Base-by-base conservation (phyloP, 2,888 invertebrate species). In the Drosophila anomalata region DNA sequence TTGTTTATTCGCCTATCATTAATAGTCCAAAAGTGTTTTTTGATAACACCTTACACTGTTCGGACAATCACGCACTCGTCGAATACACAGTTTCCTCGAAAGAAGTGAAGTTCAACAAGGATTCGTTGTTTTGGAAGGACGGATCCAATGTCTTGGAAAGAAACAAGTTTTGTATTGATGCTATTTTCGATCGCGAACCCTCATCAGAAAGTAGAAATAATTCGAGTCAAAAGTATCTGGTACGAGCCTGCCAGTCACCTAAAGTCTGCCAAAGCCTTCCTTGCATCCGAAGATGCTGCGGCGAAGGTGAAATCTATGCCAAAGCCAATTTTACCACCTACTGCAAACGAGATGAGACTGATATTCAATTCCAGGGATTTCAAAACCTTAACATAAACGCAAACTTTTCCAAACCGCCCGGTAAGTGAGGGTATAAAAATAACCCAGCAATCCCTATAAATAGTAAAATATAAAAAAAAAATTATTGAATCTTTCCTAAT, bases 231-330 rank as follows among this genome's bases (percentile, higher is more conserved):
- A 48, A 60, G 36, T 89, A 69, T 58, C 31, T 89, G 26, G 71
- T 91, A 31, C 85, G 90, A 4, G 75, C 78, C 2, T 90, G 91
- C 57, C 80, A 88, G 53, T 39, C 67, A 14, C 9, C 31, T 0
- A 60, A 66, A 50, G 46, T 81, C 33, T 80, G 80, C 60, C 59
- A 84, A n/a, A 60, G 58, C 0, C 67, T 91, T 9, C 89, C 91
- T 0, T 91, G 91, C 63, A 75, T 91, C 20, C 79, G 90, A 31
- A 85, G 89, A 57, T 91, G 91, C 62, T 91, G 91, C 60, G 76
- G 73, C 11, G 88, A 90, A 58, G 88, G 89, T n/a, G 88, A 91
- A 75, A 83, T 90, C 33, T 87, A 85, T 62, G 71, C 78, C 6
- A 84, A 86, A 48, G 75, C 77, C 12, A 90, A 90, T 76, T 68